A percentile compares a stretch with the other conserved stretches of the same genome.
phyloP scores from a whole-genome alignment of 2,797 vertebrate genomes.

The Cetoscarus ocellatus region DNA sequence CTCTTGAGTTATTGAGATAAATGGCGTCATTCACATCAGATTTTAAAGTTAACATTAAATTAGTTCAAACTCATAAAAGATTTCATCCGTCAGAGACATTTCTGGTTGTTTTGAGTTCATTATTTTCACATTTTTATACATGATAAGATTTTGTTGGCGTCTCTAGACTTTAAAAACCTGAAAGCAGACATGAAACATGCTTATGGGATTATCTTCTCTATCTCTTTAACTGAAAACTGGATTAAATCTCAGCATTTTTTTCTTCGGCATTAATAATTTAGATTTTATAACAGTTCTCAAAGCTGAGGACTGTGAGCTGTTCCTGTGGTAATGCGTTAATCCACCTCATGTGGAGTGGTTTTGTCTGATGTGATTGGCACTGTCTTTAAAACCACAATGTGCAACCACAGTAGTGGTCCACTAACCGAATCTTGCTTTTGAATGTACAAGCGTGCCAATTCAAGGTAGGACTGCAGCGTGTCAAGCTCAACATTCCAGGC shows the following conservation, averaged over 20 bases:
- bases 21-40: neutral
- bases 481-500: too few species aligned
- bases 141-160: neutral
- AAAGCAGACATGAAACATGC: neutral
- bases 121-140: neutral
- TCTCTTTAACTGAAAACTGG: neutral
- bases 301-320: neutral
- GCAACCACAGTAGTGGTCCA: too few species aligned
- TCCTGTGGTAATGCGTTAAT: too few species aligned
- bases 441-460: too few species aligned
- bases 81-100: neutral
- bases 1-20: slow-evolving; percentile 9
- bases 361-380: too few species aligned
- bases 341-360: too few species aligned
- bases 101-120: neutral
- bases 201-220: neutral
- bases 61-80: neutral
- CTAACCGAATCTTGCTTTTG: too few species aligned
- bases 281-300: neutral
- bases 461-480: too few species aligned
- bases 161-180: neutral
- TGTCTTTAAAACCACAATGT: too few species aligned
- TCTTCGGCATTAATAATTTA: neutral
- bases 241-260: neutral
- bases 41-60: neutral